A percentile compares a stretch with the other conserved stretches of the same genome.
Conservation (phyloP, 2,888 invertebrate species). For the Orthosia incerta region DNA sequence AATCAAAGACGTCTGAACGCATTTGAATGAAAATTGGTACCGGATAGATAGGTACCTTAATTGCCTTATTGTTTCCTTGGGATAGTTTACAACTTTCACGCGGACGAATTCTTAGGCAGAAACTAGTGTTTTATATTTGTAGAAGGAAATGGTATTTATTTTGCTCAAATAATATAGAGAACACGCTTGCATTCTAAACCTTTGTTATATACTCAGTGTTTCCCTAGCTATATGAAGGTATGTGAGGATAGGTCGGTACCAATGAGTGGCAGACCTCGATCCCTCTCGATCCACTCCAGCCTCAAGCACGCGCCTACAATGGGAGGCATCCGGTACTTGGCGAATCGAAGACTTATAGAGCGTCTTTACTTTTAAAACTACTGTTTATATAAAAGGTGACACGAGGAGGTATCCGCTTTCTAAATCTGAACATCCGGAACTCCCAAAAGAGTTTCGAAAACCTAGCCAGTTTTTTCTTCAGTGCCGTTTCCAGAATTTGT, state of each 20-base stretch:
- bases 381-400: not conserved
- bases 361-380: slow-evolving; percentile 23
- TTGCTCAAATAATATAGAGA: not conserved
- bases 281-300: slow-evolving; percentile 61
- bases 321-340: slow-evolving; percentile 42
- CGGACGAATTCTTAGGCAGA: too few relatives aligned
- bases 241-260: not conserved
- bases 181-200: too few relatives aligned
- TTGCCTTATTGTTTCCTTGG: too few relatives aligned
- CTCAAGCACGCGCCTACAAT: slow-evolving; percentile 58
- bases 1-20: too few relatives aligned
- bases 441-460: too few relatives aligned
- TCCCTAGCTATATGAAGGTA: slow-evolving; percentile 11
- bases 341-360: slow-evolving; percentile 26
- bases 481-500: not conserved
- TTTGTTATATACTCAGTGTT: slow-evolving; percentile 1
- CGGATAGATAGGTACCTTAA: too few relatives aligned
- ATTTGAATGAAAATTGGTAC: too few relatives aligned
- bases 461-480: not conserved
- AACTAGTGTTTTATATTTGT: not conserved
- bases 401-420: not conserved
- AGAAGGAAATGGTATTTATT: not conserved
- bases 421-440: not conserved
- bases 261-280: slow-evolving; percentile 53
- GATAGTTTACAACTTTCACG: too few relatives aligned